Percentiles rank a stretch among this genome's conserved stretches.
Conservation (phyloP, 2,888 invertebrate species). For the Trissoscelio sp. region DNA sequence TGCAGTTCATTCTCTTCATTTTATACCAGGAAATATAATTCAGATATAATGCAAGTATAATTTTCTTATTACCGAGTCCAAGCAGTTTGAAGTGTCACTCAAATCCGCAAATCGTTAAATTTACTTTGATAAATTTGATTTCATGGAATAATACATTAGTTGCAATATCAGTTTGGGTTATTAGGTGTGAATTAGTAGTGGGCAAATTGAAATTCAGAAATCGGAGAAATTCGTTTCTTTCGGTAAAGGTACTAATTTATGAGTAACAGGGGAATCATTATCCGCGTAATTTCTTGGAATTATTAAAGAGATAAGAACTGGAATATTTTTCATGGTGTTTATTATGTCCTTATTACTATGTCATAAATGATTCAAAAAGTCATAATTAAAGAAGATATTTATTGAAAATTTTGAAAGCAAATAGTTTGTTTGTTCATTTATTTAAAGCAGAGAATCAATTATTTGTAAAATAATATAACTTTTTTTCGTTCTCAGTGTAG, state of each 20-base stretch:
- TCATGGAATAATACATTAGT: constrained; percentile 12
- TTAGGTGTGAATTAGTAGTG: constrained; percentile 21
- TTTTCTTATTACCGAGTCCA: constrained; percentile 34
- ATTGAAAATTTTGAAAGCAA: too few species aligned
- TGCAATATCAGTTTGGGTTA: constrained; percentile 8
- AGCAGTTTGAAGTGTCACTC: constrained; percentile 8
- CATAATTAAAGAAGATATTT: neutral
- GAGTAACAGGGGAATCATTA: constrained; percentile 14
- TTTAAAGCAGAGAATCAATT: too few species aligned
- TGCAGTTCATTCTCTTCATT: constrained; percentile 40
- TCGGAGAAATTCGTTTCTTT: constrained; percentile 3
- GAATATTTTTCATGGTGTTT: constrained; percentile 1
- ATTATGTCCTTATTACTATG: neutral
- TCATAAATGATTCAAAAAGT: neutral
- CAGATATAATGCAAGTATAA: constrained; percentile 29
- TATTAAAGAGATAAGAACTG: constrained; percentile 10
- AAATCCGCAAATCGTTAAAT: neutral
- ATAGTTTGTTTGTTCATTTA: too few species aligned
- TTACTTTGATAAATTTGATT: constrained; percentile 47
- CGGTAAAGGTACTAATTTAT: neutral
- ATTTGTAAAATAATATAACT: too few species aligned
- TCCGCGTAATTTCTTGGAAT: constrained; percentile 1
- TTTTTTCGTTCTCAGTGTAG: too few species aligned
- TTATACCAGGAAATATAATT: constrained; percentile 36
- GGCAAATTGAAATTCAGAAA: constrained; percentile 16